Evolutionary conservation across 2,888 invertebrate species (phyloP).

Genomic region (Tortricodes alternella): DNA sequence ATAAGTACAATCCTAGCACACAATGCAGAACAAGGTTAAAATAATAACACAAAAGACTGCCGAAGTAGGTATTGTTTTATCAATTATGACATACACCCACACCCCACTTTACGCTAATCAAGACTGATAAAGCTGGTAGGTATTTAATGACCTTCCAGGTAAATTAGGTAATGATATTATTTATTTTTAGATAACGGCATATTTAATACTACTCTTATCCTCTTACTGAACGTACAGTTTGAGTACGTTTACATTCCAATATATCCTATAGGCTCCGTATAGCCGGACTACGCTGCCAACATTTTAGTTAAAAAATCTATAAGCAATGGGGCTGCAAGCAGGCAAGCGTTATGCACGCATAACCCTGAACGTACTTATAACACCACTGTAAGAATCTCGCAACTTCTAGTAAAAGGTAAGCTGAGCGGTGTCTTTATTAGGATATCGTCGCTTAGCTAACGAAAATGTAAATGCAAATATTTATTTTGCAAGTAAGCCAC

Average conservation of each 20-base stretch:
- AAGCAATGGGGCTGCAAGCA: no score
- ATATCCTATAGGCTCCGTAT: no score
- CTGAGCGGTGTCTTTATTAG: no score
- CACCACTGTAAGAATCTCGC: no score
- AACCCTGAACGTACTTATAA: no score
- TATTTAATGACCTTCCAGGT: constrained; percentile 5
- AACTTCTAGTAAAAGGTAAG: no score
- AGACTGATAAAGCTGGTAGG: constrained; percentile 7
- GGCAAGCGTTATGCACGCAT: no score
- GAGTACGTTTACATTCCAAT: not conserved
- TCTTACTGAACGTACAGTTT: not conserved
- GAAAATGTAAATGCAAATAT: no score
- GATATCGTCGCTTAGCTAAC: no score
- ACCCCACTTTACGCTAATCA: constrained; percentile 5
- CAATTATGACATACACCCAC: not conserved
- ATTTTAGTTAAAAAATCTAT: no score
- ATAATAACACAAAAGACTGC: constrained; percentile 9
- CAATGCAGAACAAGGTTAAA: constrained; percentile 9
- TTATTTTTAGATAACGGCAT: not conserved
- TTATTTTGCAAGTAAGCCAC: no score
- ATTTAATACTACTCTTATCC: not conserved
- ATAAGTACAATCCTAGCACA: not conserved
- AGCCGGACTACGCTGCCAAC: no score
- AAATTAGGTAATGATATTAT: not conserved
- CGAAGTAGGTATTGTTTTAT: constrained; percentile 5